Percentiles rank a stretch among this genome's conserved stretches.
phyloP scores from a whole-genome alignment of 1,140 invertebrate genomes.

The Drosophila oshimai region DNA sequence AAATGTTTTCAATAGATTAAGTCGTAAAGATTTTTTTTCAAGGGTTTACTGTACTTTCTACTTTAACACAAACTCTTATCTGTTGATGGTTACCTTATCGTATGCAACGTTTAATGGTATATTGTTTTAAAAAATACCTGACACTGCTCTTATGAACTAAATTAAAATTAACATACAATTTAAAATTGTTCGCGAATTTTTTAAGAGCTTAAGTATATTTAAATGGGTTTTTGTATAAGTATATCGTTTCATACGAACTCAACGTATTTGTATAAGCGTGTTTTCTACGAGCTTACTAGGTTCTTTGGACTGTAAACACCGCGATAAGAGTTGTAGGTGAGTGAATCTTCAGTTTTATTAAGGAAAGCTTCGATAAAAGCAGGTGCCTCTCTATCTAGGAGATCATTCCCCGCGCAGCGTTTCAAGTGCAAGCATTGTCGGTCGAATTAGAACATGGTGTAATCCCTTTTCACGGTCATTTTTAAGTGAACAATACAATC shows the following conservation, averaged over 20 bases:
- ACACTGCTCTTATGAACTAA: too few relatives aligned
- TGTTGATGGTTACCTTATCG: conserved; percentile 1
- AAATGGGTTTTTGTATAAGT: too few relatives aligned
- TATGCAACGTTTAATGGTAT: too few relatives aligned
- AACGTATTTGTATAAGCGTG: conserved; percentile 19
- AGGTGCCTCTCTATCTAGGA: background rate
- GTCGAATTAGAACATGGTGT: conserved; percentile 1
- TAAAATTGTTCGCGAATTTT: too few relatives aligned
- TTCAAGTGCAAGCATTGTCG: conserved; percentile 22
- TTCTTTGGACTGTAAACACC: conserved; percentile 21
- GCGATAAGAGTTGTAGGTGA: conserved; percentile 31
- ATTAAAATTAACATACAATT: too few relatives aligned
- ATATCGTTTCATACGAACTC: background rate
- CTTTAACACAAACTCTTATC: background rate
- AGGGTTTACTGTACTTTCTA: too few relatives aligned
- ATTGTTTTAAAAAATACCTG: too few relatives aligned
- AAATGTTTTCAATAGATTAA: background rate
- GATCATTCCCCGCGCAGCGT: conserved; percentile 29
- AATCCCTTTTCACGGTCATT: background rate
- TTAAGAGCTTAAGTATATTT: too few relatives aligned
- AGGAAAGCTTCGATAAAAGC: conserved; percentile 5
- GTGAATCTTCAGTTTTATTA: conserved; percentile 28
- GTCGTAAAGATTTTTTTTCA: background rate
- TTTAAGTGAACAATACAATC: conserved; percentile 2
- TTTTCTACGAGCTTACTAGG: conserved; percentile 26